Base-by-base conservation (phyloP, 2,888 invertebrate species). In the Hipparchia sbordonii region DNA sequence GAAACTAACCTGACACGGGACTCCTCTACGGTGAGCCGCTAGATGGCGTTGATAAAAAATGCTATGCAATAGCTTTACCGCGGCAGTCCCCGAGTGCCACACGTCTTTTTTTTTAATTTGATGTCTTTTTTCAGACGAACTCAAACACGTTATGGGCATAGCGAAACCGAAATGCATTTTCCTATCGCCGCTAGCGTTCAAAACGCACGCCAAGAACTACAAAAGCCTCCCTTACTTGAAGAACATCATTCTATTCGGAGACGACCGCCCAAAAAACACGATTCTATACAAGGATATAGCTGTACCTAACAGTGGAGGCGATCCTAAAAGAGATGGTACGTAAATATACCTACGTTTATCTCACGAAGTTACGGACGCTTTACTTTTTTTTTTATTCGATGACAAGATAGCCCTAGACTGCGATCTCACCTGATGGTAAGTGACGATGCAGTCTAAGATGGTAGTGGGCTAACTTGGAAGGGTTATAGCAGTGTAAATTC, bases 101-200 rank as follows among this genome's bases (percentile, higher is more conserved):
- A n/a, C n/a, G n/a, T n/a, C n/a, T n/a, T n/a, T n/a, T n/a, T n/a
- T 51, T 51, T 39, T 39, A 10, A 1, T 63, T 6, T 39, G 5
- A 39, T 39, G 39, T 2, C 9, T 67, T 8, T 52, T 82, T 81
- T 13, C 87, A 92, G 91, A 82, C 48, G 92, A 92, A 84, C 65
- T 92, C 6, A 82, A 80, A 63, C 88, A 92, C 78, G 85, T 84
- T 0, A 62, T 84, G 13, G 80, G 79, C 63, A 91, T 92, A 74
- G 82, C 89, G 0, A 90, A 89, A 74, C 91, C 92, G 2, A 84
- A 82, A 74, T 82, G 82, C 72, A 61, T 91, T 0, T 82, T 92
- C 57, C 87, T 87, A 46, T 92, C 92, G 0, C 87, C 87, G 0
- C 1, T 72, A 1, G 81, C 82, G 0, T 88, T 84, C 77, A 85